Base-by-base conservation (phyloP, 64 coral and sea anemone genomes). In the Cladopsammia gracilis region DNA sequence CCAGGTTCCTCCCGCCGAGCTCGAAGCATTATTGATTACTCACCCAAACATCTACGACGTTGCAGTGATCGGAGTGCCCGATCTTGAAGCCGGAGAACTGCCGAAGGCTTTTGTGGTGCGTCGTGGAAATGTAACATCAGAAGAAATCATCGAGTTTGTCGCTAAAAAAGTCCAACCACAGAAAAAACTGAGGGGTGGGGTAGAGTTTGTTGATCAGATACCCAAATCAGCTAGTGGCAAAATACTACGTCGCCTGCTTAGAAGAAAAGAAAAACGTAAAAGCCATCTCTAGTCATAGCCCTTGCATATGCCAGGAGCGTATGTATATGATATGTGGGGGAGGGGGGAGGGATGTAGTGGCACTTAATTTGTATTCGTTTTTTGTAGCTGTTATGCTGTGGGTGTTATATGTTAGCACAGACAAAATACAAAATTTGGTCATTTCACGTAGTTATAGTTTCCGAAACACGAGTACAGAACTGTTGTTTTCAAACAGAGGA, bases 71-170 rank as follows among this genome's bases (percentile, higher is more conserved):
- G 94, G 94, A 10, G 70, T 95, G 6, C 94, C 94, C 19, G 89
- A 95, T 91, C 86, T 51, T 12, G 54, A 77, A 24, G 73, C 64
- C 34, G 94, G 94, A 13, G 94, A 95, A 83, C 19, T 95, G 34
- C 94, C 94, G 80, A 95, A 87, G 58, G 94, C 94, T 48, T 80
- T 88, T 24, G 94, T 92, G 22, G 94, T 92, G 11, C 83, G 82
- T 24, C 82, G 71, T 13, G 87, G 93, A 44, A 60, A 82, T 18
- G 88, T 94, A 6, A 85, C 70, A 1, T 58, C 58, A 61, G 45
- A 76, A 18, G 91, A 86, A 65, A 74, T 87, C 7, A 34, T n/a
- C 19, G 82, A 87, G 49, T 94, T 85, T 61, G 62, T 89, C 22
- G 66, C 76, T 11, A 78, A 72, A 10, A 89, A 60, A 83, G 87